Evolutionary conservation across 2,797 vertebrate genomes (phyloP).

Genomic region (Enteromius fasciolatus): DNA sequence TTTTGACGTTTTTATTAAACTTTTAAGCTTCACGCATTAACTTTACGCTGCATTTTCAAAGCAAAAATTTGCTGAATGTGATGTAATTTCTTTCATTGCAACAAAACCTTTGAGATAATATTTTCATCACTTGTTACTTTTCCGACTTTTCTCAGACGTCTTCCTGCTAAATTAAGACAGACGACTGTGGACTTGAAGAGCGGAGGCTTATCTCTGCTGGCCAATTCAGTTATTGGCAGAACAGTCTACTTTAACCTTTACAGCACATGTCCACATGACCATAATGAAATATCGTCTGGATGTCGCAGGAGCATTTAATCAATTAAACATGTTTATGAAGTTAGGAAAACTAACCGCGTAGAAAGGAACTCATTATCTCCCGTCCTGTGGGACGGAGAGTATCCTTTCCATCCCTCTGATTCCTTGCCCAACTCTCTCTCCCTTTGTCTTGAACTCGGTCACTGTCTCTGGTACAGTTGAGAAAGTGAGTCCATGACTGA

Average conservation of each 20-base stretch:
- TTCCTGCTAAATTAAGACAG: constrained; percentile 41
- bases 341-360: constrained; percentile 31
- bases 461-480: constrained; percentile 6
- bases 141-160: constrained; percentile 8
- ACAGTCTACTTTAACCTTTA: constrained; percentile 44
- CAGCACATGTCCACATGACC: constrained; percentile 35
- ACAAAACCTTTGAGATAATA: background rate
- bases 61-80: background rate
- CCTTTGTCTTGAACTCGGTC: constrained; percentile 14
- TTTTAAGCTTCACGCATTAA: background rate
- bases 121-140: constrained; percentile 21
- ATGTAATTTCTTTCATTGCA: background rate
- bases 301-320: constrained; percentile 40
- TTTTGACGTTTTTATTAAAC: background rate
- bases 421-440: constrained; percentile 12
- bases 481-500: constrained; percentile 22
- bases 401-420: constrained; percentile 30
- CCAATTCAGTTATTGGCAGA: constrained; percentile 24
- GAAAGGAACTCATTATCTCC: constrained; percentile 34
- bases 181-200: background rate
- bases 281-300: constrained; percentile 44
- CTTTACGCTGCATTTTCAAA: background rate
- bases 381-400: constrained; percentile 13
- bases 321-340: constrained; percentile 52
- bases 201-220: constrained; percentile 32